phyloP scores from a whole-genome alignment of 2,797 vertebrate species.

The Spinus pinus region DNA sequence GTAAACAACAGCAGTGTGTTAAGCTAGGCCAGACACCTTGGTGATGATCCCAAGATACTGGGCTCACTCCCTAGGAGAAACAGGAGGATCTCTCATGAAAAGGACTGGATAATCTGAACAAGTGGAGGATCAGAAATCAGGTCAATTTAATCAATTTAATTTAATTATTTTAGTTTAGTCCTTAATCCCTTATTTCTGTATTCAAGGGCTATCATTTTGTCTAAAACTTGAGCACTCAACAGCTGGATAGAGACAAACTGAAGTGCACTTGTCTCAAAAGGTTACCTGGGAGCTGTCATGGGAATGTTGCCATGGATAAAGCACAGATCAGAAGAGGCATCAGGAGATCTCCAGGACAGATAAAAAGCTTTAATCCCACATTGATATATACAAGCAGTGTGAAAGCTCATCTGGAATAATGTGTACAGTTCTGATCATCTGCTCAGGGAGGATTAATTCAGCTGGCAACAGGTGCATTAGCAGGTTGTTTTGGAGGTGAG shows the following conservation, averaged over 20 bases:
- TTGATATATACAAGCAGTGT: background rate
- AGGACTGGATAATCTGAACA: background rate
- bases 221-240: background rate
- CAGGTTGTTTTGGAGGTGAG: background rate
- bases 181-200: background rate
- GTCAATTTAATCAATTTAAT: background rate
- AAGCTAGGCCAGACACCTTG: background rate
- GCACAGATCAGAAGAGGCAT: background rate
- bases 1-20: background rate
- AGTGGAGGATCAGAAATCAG: background rate
- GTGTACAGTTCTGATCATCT: background rate
- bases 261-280: background rate
- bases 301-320: background rate
- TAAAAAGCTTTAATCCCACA: background rate
- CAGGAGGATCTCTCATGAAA: background rate
- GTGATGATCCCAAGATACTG: background rate
- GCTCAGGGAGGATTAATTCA: slow-evolving; percentile 15
- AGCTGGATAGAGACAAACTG: background rate
- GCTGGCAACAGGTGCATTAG: background rate
- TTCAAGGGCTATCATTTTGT: background rate
- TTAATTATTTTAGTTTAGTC: background rate
- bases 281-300: background rate
- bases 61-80: background rate
- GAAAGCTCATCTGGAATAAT: background rate
- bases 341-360: background rate